phyloP scores from a whole-genome alignment of 2,113 vertebrate genomes.

The Aythya baeri region DNA sequence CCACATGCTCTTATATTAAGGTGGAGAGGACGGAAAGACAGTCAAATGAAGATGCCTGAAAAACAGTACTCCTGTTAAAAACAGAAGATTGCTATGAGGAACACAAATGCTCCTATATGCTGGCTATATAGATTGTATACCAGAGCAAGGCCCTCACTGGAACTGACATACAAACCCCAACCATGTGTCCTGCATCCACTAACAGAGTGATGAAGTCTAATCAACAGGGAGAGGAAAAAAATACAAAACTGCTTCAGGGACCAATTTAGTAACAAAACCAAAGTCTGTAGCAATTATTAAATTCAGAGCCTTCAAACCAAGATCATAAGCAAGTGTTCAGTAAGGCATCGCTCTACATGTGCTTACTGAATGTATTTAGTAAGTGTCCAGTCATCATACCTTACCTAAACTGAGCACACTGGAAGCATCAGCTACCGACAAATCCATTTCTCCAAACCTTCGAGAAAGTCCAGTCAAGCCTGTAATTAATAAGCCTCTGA shows the following conservation, averaged over 20 bases:
- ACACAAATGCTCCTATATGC: not conserved
- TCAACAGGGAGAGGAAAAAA: not conserved
- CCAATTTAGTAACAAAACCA: not conserved
- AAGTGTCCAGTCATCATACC: not conserved
- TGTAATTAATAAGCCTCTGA: not conserved
- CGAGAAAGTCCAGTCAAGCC: not conserved
- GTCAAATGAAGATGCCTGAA: not conserved
- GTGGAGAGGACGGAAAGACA: not conserved
- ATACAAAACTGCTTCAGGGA: not conserved
- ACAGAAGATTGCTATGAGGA: not conserved
- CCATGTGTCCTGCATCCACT: not conserved
- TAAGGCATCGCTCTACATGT: not conserved
- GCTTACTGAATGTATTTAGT: not conserved
- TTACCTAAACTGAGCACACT: not conserved
- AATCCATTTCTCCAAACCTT: not conserved
- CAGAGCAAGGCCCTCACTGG: slow-evolving; percentile 30
- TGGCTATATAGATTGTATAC: not conserved
- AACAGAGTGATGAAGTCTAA: not conserved
- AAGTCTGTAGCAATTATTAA: not conserved
- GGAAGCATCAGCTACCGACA: not conserved
- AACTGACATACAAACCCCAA: not conserved
- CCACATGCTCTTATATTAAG: not conserved
- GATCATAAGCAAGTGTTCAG: not conserved
- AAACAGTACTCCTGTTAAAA: not conserved
- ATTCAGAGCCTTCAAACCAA: not conserved